Base-by-base conservation (phyloP, 1,140 invertebrate genomes). In the Drosophila ogumai region DNA sequence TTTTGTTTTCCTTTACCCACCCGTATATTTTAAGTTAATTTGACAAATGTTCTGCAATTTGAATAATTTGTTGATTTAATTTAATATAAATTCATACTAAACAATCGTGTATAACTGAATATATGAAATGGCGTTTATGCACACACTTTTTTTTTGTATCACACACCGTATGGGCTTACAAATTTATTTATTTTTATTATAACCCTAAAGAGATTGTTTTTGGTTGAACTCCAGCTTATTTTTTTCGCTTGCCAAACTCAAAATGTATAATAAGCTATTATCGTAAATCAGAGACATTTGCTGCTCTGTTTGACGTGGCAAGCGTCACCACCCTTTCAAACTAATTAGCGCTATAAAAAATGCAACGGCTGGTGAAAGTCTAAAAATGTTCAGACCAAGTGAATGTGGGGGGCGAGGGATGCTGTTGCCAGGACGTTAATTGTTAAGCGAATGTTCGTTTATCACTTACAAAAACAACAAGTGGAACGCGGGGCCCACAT, bases 361-460 rank as follows among this genome's bases (percentile, higher is more conserved):
- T 59, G 41, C 52, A 57, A 71, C 19, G 50, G 57, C 46, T 75
- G 60, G 12, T 9, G 22, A 10, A 56, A 68, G 46, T 47, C 60
- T 79, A 64, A 56, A 52, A 59, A 46, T 67, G 44, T 52, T 15
- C 65, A 38, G 31, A 32, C 15, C 43, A 60, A 49, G 81, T 68
- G 75, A 79, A 63, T 81, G 59, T 10, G 66, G 17, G 73, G 75
- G 19, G 13, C 19, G 13, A 38, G 34, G 19, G 34, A 34, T 87
- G 82, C 49, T 55, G 58, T 63, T 67, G 46, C 82, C 74, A 64
- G 71, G 67, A 79, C 68, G 79, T 82, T 87, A 87, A 87, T 87
- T 87, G 84, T 82, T 87, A 88, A 82, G 77, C 84, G 87, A 87
- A 87, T 77, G 84, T 68, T 66, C 82, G 84, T 80, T 87, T 87